These are phyloP conservation scores for Embidobia sp. DNA, from an alignment of 2,888 invertebrate genomes.

Conservation along the genomic window DNA sequence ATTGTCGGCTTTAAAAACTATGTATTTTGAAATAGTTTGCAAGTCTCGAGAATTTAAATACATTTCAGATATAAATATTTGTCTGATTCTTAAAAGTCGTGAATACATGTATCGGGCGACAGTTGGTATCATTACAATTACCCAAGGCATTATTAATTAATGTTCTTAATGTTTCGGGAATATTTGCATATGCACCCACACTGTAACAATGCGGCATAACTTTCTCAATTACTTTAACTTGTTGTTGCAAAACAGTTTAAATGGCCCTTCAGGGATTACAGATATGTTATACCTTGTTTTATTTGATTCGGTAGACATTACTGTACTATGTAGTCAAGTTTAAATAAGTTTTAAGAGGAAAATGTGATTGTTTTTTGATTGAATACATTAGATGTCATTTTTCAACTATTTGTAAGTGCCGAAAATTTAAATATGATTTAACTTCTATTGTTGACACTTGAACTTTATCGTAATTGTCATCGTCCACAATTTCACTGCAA, in stretches of 20 bases:
- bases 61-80: constrained; percentile 36
- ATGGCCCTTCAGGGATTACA: constrained; percentile 25
- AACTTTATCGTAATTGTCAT: no score
- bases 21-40: constrained; percentile 22
- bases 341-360: no score
- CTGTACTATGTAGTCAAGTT: no score
- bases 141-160: not conserved
- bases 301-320: no score
- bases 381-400: no score
- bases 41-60: constrained; percentile 23
- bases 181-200: constrained; percentile 24
- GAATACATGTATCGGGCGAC: constrained; percentile 12
- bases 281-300: constrained; percentile 12
- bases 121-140: no score
- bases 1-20: not conserved
- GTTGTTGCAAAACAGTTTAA: constrained; percentile 31
- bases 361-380: no score
- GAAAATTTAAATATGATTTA: no score
- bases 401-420: no score
- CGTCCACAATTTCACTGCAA: no score
- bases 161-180: not conserved
- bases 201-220: constrained; percentile 37
- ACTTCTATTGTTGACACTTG: no score
- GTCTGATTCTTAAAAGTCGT: constrained; percentile 43
- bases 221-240: constrained; percentile 46